Conservation (phyloP, 1,140 invertebrate genomes). For the Holcopasites calliopsidis region DNA sequence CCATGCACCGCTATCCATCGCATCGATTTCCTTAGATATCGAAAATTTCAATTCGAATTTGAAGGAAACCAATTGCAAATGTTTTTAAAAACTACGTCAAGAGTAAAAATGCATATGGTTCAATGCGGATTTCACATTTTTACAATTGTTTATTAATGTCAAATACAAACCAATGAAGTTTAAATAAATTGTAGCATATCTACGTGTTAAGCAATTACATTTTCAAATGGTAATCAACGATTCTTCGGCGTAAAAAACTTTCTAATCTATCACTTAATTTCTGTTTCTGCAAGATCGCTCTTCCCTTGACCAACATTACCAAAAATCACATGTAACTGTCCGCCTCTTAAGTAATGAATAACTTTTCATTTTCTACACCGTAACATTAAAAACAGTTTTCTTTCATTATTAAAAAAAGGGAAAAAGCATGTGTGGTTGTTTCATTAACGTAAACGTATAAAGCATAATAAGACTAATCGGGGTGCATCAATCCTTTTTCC, state of each 20-base stretch:
- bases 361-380: slow-evolving; percentile 20
- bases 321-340: slow-evolving; percentile 38
- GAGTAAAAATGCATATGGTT: no score
- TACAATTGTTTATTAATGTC: slow-evolving; percentile 60
- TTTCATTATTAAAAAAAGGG: slow-evolving; percentile 7
- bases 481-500: background rate
- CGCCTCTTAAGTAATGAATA: slow-evolving; percentile 21
- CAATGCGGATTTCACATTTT: no score
- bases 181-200: slow-evolving; percentile 56
- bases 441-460: slow-evolving; percentile 17
- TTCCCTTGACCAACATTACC: slow-evolving; percentile 13
- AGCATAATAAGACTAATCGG: background rate
- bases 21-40: slow-evolving; percentile 4
- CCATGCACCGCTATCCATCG: no score
- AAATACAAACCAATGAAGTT: slow-evolving; percentile 65
- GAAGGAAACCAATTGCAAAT: no score
- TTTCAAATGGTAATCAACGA: slow-evolving; percentile 41
- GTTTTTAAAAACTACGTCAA: no score
- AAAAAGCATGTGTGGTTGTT: slow-evolving; percentile 5
- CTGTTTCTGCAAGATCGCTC: slow-evolving; percentile 27
- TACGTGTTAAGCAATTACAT: slow-evolving; percentile 47
- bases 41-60: slow-evolving; percentile 20
- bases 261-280: background rate
- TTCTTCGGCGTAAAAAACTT: slow-evolving; percentile 32
- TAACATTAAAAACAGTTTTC: slow-evolving; percentile 22